Evolutionary conservation across 2,888 invertebrate species (phyloP).

Genomic region (Macrosiphum euphorbiae): DNA sequence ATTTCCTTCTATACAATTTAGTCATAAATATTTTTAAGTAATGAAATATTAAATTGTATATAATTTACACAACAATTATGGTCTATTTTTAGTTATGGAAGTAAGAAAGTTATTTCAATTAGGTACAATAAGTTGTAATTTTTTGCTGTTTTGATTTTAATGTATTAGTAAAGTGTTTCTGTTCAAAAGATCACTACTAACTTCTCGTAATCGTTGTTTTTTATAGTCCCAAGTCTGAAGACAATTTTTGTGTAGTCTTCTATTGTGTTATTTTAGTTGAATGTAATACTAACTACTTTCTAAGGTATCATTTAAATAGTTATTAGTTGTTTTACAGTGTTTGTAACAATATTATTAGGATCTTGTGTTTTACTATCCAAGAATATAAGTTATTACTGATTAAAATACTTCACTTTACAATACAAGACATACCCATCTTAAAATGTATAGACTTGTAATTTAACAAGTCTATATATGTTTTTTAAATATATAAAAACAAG

Average conservation of each 20-base stretch:
- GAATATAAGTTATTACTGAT: slow-evolving; percentile 39
- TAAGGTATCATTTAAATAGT: slow-evolving; percentile 57
- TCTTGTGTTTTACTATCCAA: slow-evolving; percentile 59
- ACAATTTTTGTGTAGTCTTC: slow-evolving; percentile 53
- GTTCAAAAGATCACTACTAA: slow-evolving; percentile 32
- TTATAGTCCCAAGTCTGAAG: slow-evolving; percentile 39
- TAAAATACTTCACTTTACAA: slow-evolving; percentile 46
- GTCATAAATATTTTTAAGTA: neutral
- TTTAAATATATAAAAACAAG: slow-evolving; percentile 47
- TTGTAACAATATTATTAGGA: slow-evolving; percentile 38
- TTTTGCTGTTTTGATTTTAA: slow-evolving; percentile 17
- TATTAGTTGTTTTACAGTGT: slow-evolving; percentile 54
- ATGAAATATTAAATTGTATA: slow-evolving; percentile 26
- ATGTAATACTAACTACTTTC: slow-evolving; percentile 48
- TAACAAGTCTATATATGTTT: slow-evolving; percentile 47
- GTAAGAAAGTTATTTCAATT: slow-evolving; percentile 11
- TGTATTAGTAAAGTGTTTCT: slow-evolving; percentile 7
- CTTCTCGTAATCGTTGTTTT: slow-evolving; percentile 18
- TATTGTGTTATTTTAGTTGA: slow-evolving; percentile 50
- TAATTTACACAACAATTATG: slow-evolving; percentile 36
- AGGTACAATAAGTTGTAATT: neutral
- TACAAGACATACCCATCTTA: slow-evolving; percentile 44
- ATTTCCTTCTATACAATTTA: neutral
- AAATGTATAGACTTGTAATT: slow-evolving; percentile 38
- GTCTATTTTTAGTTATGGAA: neutral